phyloP scores from a whole-genome alignment of 2,113 vertebrate genomes.

The Trichechus manatus region DNA sequence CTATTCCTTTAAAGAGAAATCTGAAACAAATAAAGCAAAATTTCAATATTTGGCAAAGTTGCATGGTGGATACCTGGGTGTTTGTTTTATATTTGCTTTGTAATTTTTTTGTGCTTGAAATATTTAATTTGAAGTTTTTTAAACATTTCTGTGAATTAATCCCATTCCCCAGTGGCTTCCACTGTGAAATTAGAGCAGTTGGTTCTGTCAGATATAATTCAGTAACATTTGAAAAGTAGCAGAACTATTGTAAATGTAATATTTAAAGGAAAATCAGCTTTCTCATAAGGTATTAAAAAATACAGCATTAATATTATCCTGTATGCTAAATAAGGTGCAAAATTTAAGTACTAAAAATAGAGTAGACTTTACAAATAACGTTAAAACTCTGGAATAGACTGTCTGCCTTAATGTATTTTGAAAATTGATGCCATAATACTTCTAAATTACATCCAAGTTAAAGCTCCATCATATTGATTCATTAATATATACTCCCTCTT shows the following conservation, averaged over 20 bases:
- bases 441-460: neutral
- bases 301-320: neutral
- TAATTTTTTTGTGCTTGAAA: slow-evolving; percentile 51
- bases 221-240: slow-evolving; percentile 26
- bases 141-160: slow-evolving; percentile 42
- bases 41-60: slow-evolving; percentile 36
- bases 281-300: neutral
- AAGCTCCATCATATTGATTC: neutral
- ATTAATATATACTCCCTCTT: neutral
- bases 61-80: neutral
- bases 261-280: slow-evolving; percentile 30
- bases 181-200: slow-evolving; percentile 22
- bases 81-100: slow-evolving; percentile 55
- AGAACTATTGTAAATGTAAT: slow-evolving; percentile 30
- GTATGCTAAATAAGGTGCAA: neutral
- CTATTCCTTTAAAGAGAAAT: slow-evolving; percentile 30
- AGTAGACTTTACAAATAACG: neutral
- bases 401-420: slow-evolving; percentile 20
- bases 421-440: slow-evolving; percentile 36
- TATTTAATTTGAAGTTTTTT: slow-evolving; percentile 61
- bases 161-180: neutral
- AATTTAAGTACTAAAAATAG: neutral
- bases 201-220: neutral
- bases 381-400: slow-evolving; percentile 28
- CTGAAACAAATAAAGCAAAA: slow-evolving; percentile 35